A percentile compares a stretch with the other conserved stretches of the same genome.
Evolutionary conservation across 2,888 invertebrate species (phyloP).

Genomic region (Blomia tropicalis): DNA sequence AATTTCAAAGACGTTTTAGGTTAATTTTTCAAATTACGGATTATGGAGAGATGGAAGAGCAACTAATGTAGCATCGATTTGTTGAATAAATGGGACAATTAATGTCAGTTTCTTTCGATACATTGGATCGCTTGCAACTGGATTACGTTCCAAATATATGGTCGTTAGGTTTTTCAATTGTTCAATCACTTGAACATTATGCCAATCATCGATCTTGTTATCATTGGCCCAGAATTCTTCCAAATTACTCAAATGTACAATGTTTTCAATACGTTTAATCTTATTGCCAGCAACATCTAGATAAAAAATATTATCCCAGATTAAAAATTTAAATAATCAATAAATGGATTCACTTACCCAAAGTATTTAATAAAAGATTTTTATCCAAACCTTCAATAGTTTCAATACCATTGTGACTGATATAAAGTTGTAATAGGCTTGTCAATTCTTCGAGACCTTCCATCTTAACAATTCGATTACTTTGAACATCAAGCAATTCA

Average conservation of each 20-base stretch:
- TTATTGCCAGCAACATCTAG: slow-evolving; percentile 70
- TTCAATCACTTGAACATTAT: slow-evolving; percentile 55
- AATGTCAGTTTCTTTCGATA: slow-evolving; percentile 82
- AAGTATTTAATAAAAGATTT: slow-evolving; percentile 55
- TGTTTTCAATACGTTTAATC: slow-evolving; percentile 58
- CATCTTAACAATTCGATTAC: slow-evolving; percentile 69
- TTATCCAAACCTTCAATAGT: slow-evolving; percentile 54
- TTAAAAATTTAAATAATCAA: not conserved
- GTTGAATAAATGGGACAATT: slow-evolving; percentile 62
- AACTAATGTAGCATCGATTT: slow-evolving; percentile 98
- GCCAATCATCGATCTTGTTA: slow-evolving; percentile 48
- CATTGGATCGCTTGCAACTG: slow-evolving; percentile 60
- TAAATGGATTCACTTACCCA: slow-evolving; percentile 35
- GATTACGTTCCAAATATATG: slow-evolving; percentile 86
- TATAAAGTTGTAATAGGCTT: slow-evolving; percentile 67
- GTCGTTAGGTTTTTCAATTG: slow-evolving; percentile 44
- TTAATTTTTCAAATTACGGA: too few relatives aligned
- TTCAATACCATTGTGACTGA: slow-evolving; percentile 80
- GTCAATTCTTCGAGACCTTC: slow-evolving; percentile 54
- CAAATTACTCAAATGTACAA: slow-evolving; percentile 56
- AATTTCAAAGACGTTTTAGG: too few relatives aligned
- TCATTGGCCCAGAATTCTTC: slow-evolving; percentile 67
- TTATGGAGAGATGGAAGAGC: too few relatives aligned
- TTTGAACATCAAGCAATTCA: slow-evolving; percentile 65
- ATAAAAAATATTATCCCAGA: not conserved